Conservation (phyloP, 2,113 vertebrate genomes). For the Burhinus bistriatus region DNA sequence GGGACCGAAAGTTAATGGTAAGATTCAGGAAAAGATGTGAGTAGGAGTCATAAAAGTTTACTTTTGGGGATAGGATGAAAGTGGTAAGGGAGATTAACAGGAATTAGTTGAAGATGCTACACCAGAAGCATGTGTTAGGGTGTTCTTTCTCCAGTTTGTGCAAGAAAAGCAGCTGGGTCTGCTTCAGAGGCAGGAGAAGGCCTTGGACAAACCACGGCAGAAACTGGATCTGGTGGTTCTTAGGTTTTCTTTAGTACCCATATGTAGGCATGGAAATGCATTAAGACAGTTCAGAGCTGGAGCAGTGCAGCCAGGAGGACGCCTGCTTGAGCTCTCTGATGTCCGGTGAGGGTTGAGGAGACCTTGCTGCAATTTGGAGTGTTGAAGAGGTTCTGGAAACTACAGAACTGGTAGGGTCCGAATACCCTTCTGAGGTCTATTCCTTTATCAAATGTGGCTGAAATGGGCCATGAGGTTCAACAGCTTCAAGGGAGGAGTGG, state of each 20-base stretch:
- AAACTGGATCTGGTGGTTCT: neutral
- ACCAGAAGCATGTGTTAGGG: accelerated
- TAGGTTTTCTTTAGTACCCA: neutral
- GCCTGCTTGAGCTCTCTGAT: neutral
- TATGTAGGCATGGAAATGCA: neutral
- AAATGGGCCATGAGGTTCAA: neutral
- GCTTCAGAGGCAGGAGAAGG: neutral
- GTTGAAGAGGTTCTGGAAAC: neutral
- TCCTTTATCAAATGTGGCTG: neutral
- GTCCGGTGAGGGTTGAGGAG: neutral
- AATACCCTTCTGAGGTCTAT: neutral
- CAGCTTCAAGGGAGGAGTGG: neutral
- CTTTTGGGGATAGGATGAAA: neutral
- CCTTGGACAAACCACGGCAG: neutral
- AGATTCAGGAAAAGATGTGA: neutral
- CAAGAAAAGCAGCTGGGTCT: neutral
- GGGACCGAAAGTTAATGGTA: neutral
- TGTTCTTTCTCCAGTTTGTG: neutral
- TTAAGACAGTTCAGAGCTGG: neutral
- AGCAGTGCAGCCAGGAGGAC: neutral
- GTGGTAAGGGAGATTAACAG: neutral
- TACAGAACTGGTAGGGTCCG: neutral
- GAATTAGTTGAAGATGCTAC: neutral
- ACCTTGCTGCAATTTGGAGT: neutral
- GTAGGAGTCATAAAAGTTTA: neutral